phyloP scores from a whole-genome alignment of 1,140 invertebrate genomes.

The Melitaea cinxia region DNA sequence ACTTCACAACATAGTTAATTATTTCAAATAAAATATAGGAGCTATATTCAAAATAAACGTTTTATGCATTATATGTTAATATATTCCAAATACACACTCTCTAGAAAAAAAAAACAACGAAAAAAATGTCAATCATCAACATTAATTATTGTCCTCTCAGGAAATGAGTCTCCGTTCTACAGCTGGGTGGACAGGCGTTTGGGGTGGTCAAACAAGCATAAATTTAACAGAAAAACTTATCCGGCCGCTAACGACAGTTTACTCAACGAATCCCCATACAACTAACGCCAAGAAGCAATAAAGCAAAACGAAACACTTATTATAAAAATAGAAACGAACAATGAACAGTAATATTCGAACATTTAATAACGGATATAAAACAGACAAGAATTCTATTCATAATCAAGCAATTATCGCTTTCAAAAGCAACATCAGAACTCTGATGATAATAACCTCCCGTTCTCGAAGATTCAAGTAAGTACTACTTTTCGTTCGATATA shows the following conservation, averaged over 20 bases:
- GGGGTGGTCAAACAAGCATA: constrained; percentile 55
- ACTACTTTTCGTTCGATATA: constrained; percentile 30
- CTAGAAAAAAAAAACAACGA: neutral
- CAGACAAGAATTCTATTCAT: constrained; percentile 56
- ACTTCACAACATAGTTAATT: too few relatives aligned
- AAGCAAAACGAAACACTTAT: neutral
- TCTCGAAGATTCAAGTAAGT: constrained; percentile 28
- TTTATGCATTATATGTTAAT: neutral
- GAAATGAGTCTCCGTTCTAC: constrained; percentile 65
- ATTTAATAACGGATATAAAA: constrained; percentile 45
- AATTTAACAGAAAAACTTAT: constrained; percentile 40
- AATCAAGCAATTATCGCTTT: constrained; percentile 52
- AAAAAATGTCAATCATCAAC: constrained; percentile 28
- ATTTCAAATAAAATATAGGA: too few relatives aligned
- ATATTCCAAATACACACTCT: neutral
- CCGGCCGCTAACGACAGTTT: constrained; percentile 5
- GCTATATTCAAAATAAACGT: too few relatives aligned
- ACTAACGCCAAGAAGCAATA: neutral
- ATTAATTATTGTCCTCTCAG: constrained; percentile 68
- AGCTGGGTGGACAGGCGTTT: constrained; percentile 55
- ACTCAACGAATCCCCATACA: neutral
- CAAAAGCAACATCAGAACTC: constrained; percentile 36
- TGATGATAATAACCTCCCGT: constrained; percentile 42
- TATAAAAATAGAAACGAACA: constrained; percentile 20
- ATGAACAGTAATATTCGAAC: constrained; percentile 18